phyloP scores from a whole-genome alignment of 2,797 vertebrate species.

The Oryzias dopingdopingensis region DNA sequence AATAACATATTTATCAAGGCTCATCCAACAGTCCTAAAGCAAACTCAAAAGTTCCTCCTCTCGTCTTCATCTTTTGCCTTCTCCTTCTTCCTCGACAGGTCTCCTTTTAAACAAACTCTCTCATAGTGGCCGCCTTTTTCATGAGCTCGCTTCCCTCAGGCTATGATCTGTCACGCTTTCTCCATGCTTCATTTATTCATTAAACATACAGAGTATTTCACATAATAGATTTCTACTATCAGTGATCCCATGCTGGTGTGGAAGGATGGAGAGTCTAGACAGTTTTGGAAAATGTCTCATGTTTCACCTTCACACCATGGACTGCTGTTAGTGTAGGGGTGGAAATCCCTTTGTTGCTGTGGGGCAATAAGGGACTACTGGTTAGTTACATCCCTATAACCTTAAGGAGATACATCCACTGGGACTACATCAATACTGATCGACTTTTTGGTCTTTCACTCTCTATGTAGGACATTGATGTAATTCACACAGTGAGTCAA shows the following conservation, averaged over 20 bases:
- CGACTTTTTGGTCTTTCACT: too few relatives aligned
- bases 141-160: slow-evolving; percentile 32
- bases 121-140: slow-evolving; percentile 11
- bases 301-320: slow-evolving; percentile 54
- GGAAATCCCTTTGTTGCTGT: slow-evolving; percentile 6
- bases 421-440: too few relatives aligned
- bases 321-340: slow-evolving; percentile 13
- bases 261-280: slow-evolving; percentile 55
- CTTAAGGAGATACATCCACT: too few relatives aligned
- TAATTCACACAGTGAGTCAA: too few relatives aligned
- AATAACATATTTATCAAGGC: not conserved
- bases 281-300: slow-evolving; percentile 25
- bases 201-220: slow-evolving; percentile 53
- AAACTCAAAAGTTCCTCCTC: not conserved
- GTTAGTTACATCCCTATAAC: not conserved
- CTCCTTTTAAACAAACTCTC: slow-evolving; percentile 2
- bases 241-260: slow-evolving; percentile 47
- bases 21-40: not conserved
- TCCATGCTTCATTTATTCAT: slow-evolving; percentile 67
- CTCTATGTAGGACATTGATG: too few relatives aligned
- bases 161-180: slow-evolving; percentile 53
- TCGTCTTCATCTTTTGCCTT: not conserved
- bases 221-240: slow-evolving; percentile 56
- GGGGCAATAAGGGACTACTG: slow-evolving; percentile 2
- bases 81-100: not conserved